A percentile compares a stretch with the other conserved stretches of the same genome.
phyloP scores from a whole-genome alignment of 2,797 vertebrate genomes.

The Hemibagrus guttatus region DNA sequence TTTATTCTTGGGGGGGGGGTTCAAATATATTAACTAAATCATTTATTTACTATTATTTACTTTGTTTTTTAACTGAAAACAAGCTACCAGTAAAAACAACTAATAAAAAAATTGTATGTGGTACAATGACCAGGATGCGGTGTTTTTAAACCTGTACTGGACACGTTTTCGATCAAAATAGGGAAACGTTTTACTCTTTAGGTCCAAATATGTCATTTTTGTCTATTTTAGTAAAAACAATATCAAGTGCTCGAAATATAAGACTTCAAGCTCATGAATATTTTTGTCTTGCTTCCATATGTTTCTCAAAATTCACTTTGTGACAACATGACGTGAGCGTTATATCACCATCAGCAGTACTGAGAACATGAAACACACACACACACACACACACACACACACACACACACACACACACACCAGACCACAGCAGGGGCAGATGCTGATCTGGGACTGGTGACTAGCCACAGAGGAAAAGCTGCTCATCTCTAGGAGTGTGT shows the following conservation, averaged over 20 bases:
- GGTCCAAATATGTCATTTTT: neutral
- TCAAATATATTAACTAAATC: too few relatives aligned
- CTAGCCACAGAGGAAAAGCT: conserved; percentile 27
- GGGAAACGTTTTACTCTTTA: too few relatives aligned
- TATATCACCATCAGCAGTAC: neutral
- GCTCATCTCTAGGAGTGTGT: conserved; percentile 6
- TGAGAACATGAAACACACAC: neutral
- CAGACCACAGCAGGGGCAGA: conserved; percentile 12
- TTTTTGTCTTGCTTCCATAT: neutral
- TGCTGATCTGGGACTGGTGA: conserved; percentile 32
- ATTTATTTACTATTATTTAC: too few relatives aligned
- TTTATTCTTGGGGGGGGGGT: too few relatives aligned
- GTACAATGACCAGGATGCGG: neutral
- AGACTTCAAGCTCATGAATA: neutral
- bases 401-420: neutral
- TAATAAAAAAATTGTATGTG: neutral
- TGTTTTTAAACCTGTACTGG: neutral
- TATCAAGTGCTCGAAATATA: neutral
- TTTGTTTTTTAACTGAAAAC: too few relatives aligned
- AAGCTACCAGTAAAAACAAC: too few relatives aligned
- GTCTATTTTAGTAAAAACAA: neutral
- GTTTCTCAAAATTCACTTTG: neutral
- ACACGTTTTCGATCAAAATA: neutral
- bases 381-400: too few relatives aligned
- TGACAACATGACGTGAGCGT: neutral